phyloP scores from a whole-genome alignment of 2,113 vertebrate genomes.

The Rhea americana region DNA sequence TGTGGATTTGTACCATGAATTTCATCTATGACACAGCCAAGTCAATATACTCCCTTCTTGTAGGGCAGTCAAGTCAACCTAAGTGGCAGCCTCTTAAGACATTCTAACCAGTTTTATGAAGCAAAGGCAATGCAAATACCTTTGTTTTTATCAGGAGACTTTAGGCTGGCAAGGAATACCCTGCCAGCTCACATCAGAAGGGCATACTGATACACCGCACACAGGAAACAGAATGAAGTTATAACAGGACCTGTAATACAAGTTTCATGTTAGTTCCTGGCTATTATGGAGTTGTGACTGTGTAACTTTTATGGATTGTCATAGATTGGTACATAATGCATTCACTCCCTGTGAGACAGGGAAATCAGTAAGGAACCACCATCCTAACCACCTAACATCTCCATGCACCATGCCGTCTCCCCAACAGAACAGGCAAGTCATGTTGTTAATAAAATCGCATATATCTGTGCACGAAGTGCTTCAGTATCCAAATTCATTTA shows the following conservation, averaged over 20 bases:
- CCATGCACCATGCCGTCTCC: rapidly evolving
- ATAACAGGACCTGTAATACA: background rate
- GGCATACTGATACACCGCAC: rapidly evolving
- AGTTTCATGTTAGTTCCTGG: background rate
- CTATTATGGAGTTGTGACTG: background rate
- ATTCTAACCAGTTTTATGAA: background rate
- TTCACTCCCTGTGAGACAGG: too few relatives aligned
- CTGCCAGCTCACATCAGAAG: rapidly evolving
- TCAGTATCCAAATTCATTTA: too few relatives aligned
- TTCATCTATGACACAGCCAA: background rate
- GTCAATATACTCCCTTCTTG: background rate
- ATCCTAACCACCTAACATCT: background rate
- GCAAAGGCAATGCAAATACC: background rate
- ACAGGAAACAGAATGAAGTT: background rate
- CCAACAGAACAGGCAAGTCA: too few relatives aligned
- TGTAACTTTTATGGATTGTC: background rate
- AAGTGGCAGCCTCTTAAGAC: background rate
- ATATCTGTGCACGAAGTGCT: too few relatives aligned
- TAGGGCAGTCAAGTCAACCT: rapidly evolving
- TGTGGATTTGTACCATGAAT: background rate
- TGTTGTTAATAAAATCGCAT: too few relatives aligned
- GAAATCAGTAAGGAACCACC: background rate
- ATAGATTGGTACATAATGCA: too few relatives aligned
- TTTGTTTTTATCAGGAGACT: background rate
- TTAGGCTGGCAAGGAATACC: background rate